These are phyloP conservation scores for Acleris literana DNA, from an alignment of 2,888 invertebrate genomes.

Conservation along the genomic window DNA sequence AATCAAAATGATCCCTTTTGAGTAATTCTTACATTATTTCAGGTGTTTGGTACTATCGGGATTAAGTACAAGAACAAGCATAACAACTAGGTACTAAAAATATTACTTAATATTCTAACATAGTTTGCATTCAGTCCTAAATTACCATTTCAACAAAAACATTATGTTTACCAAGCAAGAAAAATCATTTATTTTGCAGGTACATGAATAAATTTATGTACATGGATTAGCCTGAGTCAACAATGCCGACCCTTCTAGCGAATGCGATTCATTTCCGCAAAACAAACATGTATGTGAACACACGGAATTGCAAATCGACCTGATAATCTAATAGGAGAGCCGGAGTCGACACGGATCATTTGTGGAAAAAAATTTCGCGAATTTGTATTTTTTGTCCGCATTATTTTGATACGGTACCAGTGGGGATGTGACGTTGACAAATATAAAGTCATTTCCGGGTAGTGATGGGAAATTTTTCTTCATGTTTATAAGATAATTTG, in stretches of 20 bases:
- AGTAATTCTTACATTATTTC: too few species aligned
- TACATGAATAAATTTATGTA: constrained; percentile 11
- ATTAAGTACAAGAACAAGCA: too few species aligned
- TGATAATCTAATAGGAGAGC: constrained; percentile 82
- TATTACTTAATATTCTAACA: too few species aligned
- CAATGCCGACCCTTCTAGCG: constrained; percentile 64
- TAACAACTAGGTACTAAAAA: too few species aligned
- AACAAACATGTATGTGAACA: constrained; percentile 78
- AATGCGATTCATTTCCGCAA: constrained; percentile 82
- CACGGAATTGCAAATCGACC: constrained; percentile 82
- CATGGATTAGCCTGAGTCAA: constrained; percentile 60
- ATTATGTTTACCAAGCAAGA: too few species aligned
- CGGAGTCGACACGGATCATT: constrained; percentile 77
- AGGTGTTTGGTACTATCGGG: too few species aligned
- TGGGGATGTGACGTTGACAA: constrained; percentile 79
- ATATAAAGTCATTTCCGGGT: constrained; percentile 78
- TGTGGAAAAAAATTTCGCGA: constrained; percentile 76
- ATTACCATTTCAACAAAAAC: too few species aligned
- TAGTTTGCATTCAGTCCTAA: too few species aligned
- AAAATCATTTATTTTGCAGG: too few species aligned
- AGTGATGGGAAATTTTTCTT: constrained; percentile 64
- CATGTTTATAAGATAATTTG: constrained; percentile 67
- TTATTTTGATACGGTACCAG: constrained; percentile 48
- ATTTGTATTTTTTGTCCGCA: constrained; percentile 57
- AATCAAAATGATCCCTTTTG: too few species aligned